phyloP scores from a whole-genome alignment of 2,113 vertebrate species.

The Prochilodus magdalenae region DNA sequence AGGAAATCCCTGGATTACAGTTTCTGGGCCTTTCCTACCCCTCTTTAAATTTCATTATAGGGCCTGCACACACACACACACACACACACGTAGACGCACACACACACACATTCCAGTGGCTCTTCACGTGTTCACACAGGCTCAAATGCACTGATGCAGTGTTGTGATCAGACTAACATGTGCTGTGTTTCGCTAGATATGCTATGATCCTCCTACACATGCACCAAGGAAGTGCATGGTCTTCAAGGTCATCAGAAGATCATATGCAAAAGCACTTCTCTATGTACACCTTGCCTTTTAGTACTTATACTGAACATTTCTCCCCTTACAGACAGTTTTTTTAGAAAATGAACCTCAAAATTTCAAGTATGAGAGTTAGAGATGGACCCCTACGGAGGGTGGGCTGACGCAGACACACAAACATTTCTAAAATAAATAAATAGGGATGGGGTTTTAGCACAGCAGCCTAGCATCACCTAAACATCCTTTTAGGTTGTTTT shows the following conservation, averaged over 20 bases:
- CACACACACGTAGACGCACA: neutral
- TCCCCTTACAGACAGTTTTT: no score
- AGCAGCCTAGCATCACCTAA: no score
- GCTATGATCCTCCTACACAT: neutral
- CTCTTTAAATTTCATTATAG: neutral
- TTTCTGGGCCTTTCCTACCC: neutral
- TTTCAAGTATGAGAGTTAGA: no score
- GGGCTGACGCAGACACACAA: no score
- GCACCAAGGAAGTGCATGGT: neutral
- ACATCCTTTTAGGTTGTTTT: no score
- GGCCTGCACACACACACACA: neutral
- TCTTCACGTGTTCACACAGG: slow-evolving; percentile 1
- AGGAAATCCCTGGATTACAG: slow-evolving; percentile 10
- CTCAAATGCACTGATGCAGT: neutral
- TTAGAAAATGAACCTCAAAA: no score
- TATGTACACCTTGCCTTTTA: neutral
- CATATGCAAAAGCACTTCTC: neutral
- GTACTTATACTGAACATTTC: neutral
- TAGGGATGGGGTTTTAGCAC: no score
- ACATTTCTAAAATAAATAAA: no score
- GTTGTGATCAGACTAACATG: neutral
- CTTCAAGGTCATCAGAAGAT: no score
- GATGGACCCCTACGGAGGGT: no score
- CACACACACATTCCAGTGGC: slow-evolving; percentile 8
- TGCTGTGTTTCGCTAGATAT: no score